phyloP scores from a whole-genome alignment of 2,888 invertebrate species.

The Mechanitis mazaeus region DNA sequence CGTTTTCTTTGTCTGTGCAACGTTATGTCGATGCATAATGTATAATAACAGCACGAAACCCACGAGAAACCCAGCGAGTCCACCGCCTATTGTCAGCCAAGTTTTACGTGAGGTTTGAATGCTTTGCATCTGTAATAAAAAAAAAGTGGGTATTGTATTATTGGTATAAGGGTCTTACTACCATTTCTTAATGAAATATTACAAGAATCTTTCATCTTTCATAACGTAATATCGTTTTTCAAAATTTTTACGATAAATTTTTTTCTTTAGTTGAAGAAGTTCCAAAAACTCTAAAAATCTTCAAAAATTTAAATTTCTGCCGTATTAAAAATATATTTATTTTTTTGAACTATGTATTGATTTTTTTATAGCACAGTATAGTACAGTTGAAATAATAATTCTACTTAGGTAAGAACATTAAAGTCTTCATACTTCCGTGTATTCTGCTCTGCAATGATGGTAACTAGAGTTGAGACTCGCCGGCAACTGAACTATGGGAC shows the following conservation, averaged over 20 bases:
- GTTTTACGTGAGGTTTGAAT: conserved; percentile 53
- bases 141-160: no score
- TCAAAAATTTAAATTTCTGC: no score
- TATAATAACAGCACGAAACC: conserved; percentile 68
- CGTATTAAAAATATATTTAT: no score
- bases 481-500: conserved; percentile 41
- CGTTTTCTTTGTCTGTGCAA: conserved; percentile 56
- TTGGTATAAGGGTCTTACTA: no score
- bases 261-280: no score
- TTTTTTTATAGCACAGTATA: no score
- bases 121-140: conserved; percentile 46
- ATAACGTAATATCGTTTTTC: no score
- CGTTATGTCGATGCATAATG: conserved; percentile 68
- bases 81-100: conserved; percentile 66
- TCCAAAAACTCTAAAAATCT: no score
- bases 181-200: no score
- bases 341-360: no score
- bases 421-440: conserved; percentile 46
- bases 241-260: no score
- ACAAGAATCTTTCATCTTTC: no score
- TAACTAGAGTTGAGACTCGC: conserved; percentile 50
- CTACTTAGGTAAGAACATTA: background rate
- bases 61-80: conserved; percentile 64
- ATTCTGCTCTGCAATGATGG: conserved; percentile 50
- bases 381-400: background rate